Evolutionary conservation across 30 jellyfish, hydroid and myxozoan genomes (phyloP).

Genomic region (Aurelia aurita): DNA sequence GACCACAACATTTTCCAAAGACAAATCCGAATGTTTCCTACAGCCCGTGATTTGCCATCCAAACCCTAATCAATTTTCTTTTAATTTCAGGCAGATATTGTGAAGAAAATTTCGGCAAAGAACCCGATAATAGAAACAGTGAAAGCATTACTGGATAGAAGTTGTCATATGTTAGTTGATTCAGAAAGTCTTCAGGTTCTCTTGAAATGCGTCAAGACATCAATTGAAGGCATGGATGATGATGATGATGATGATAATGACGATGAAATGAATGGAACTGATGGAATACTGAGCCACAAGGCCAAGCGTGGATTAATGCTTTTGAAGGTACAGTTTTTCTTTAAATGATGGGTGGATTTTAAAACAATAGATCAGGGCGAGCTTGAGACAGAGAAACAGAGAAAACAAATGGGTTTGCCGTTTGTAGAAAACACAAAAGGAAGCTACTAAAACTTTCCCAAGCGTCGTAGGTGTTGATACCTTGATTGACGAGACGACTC

Average conservation of each 20-base stretch:
- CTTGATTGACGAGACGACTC: too few relatives aligned
- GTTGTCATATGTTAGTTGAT: conserved; percentile 91
- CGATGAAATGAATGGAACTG: conserved; percentile 58
- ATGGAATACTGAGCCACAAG: conserved; percentile 36
- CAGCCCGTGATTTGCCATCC: too few relatives aligned
- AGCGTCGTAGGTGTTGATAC: too few relatives aligned
- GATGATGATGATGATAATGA: conserved; percentile 71
- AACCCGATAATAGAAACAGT: conserved; percentile 91
- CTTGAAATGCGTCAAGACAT: conserved; percentile 51
- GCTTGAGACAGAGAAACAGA: too few relatives aligned
- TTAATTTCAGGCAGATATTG: conserved; percentile 71
- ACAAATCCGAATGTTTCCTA: too few relatives aligned
- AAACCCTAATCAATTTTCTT: too few relatives aligned
- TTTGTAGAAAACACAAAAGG: too few relatives aligned
- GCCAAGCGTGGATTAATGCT: conserved; percentile 89
- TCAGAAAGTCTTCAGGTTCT: conserved; percentile 59
- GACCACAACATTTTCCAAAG: too few relatives aligned
- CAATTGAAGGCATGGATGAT: conserved; percentile 82
- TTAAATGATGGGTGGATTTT: too few relatives aligned
- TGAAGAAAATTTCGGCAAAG: conserved; percentile 75
- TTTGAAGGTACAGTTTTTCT: conserved; percentile 51
- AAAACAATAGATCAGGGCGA: too few relatives aligned
- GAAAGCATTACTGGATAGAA: conserved; percentile 87
- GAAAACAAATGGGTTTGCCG: too few relatives aligned
- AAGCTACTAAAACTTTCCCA: too few relatives aligned